Evolutionary conservation across 1,140 invertebrate species (phyloP), one percentile per base, ranked within the genome.

Genomic region (Drosophila triauraria): DNA sequence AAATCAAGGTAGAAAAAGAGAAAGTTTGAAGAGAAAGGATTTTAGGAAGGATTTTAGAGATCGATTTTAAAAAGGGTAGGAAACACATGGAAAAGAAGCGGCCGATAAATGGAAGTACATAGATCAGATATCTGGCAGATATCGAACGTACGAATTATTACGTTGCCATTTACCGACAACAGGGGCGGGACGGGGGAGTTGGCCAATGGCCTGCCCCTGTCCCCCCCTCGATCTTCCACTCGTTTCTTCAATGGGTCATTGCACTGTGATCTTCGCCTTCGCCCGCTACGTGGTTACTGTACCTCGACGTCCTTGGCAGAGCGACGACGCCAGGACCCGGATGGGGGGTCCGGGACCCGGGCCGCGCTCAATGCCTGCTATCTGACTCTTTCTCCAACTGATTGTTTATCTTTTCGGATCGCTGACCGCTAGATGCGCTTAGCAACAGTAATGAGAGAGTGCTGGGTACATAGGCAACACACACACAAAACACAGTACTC

Each of bases 401-500:
- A 90, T 88, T 84, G 72, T 62, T 30, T 62, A 62, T 61, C 46
- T 38, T 53, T 71, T 80, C 44, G 13, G 42, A 63, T 63, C 13
- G 71, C 64, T 74, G 42, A 27, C 48, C 25, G 44, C 17, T 78
- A 15, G 12, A 38, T 48, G 42, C 38, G 38, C 17, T 46, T 53
- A 74, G 58, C 56, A 71, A 88, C 85, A 87, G 84, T 87, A 88
- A 87, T 80, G 85, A 90, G 84, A 87, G 84, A 87, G 84, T 88
- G 77, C 84, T 87, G 78, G 79, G 85, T 91, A 90, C 85, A 72
- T 50, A 86, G 84, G 78, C 85, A 88, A 85, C 86, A 91, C 86
- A 91, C 86, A 91, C 61, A 91, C 70, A 74, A 74, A 91, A 91
- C 91, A 92, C 91, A 92, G 91, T 92, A 92, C 91, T 92, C 91